These are phyloP conservation scores for Dasysyrphus tricinctus DNA, from an alignment of 2,888 invertebrate genomes.

Conservation along the genomic window DNA sequence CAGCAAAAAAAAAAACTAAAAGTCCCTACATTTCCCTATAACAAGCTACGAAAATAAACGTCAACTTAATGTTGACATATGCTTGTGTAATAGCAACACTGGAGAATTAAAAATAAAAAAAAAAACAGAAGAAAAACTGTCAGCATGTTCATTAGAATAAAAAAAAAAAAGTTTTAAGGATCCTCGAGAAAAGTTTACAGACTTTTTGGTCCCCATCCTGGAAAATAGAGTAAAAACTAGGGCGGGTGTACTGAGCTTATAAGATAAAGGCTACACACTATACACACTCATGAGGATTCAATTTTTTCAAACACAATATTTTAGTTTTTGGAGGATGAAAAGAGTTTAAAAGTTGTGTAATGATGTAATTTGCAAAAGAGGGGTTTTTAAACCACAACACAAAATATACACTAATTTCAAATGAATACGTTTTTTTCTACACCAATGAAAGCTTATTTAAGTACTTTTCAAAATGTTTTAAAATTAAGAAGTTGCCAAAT, in stretches of 20 bases:
- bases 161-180: constrained; percentile 32
- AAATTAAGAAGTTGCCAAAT: not conserved
- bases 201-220: constrained; percentile 38
- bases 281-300: not conserved
- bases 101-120: not conserved
- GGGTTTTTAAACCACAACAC: not conserved
- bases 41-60: constrained; percentile 53
- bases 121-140: constrained; percentile 17
- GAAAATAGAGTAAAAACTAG: constrained; percentile 2
- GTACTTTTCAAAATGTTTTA: not conserved
- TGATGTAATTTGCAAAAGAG: not conserved
- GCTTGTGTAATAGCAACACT: constrained; percentile 21
- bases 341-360: constrained; percentile 22
- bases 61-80: constrained; percentile 67
- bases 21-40: not conserved
- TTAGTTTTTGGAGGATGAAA: constrained; percentile 17
- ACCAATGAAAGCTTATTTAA: not conserved
- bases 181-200: constrained; percentile 48
- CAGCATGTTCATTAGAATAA: constrained; percentile 55
- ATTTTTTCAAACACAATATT: not conserved
- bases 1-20: not conserved
- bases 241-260: not conserved
- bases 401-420: not conserved
- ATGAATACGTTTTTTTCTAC: not conserved
- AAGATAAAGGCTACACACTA: not conserved